These are phyloP conservation scores for Copidosoma floridanum DNA, from an alignment of 1,140 invertebrate species.

Conservation along the genomic window DNA sequence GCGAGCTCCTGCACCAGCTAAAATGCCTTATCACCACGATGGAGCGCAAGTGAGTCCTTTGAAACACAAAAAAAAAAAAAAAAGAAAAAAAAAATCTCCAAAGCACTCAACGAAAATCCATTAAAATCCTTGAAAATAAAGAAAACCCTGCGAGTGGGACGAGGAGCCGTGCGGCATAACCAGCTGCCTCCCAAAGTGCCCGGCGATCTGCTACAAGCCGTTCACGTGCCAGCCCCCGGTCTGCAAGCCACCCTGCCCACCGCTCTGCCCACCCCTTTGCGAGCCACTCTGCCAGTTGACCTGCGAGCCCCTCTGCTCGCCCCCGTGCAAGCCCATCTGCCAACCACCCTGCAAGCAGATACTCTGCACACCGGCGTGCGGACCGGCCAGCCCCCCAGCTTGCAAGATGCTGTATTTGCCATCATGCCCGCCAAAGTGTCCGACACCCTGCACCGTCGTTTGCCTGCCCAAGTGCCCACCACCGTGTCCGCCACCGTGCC, in stretches of 20 bases:
- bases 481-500: background rate
- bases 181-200: constrained; percentile 24
- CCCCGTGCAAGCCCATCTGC: background rate
- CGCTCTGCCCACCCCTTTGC: background rate
- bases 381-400: background rate
- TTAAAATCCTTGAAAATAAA: constrained; percentile 19
- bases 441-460: background rate
- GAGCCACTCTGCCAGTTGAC: background rate
- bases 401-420: background rate
- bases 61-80: background rate
- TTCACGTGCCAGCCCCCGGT: background rate
- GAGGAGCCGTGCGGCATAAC: constrained; percentile 30
- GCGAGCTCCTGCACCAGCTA: constrained; percentile 42
- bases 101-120: background rate
- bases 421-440: background rate
- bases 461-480: background rate
- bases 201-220: background rate
- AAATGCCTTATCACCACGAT: constrained; percentile 51
- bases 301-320: constrained; percentile 24
- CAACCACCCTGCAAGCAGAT: background rate
- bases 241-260: background rate
- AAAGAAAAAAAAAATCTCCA: too few species aligned
- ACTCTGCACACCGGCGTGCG: background rate
- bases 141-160: constrained; percentile 54
- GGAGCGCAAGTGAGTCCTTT: constrained; percentile 43